Conservation (phyloP, 37 sponge, comb jelly and placozoan species). For the Corticium candelabrum region DNA sequence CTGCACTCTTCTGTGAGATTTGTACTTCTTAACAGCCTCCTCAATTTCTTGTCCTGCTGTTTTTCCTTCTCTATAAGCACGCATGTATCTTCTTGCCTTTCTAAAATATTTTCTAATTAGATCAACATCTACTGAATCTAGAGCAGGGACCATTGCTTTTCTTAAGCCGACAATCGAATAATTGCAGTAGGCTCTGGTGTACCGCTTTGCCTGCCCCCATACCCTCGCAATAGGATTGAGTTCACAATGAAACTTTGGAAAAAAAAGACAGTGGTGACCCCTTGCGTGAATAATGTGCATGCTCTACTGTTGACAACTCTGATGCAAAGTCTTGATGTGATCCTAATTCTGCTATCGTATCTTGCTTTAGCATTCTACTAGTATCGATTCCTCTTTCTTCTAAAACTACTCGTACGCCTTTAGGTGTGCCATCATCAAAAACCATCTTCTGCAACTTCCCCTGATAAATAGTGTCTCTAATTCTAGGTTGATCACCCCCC, state of each 20-base stretch:
- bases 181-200: constrained; percentile 27
- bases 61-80: constrained; percentile 20
- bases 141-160: constrained; percentile 22
- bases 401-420: constrained; percentile 19
- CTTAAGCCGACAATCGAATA: constrained; percentile 24
- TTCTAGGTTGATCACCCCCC: constrained; percentile 44
- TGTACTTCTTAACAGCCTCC: constrained; percentile 5
- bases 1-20: background rate
- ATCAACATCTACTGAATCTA: constrained; percentile 19
- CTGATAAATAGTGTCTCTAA: constrained; percentile 25
- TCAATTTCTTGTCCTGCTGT: constrained; percentile 2
- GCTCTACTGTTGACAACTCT: constrained; percentile 13
- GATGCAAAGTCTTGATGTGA: constrained; percentile 26
- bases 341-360: constrained; percentile 25
- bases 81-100: constrained; percentile 21
- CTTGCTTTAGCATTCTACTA: constrained; percentile 19
- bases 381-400: constrained; percentile 45
- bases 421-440: constrained; percentile 18
- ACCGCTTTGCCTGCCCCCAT: constrained; percentile 32
- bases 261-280: constrained; percentile 23
- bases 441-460: constrained; percentile 26
- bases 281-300: background rate
- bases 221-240: constrained; percentile 32
- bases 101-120: constrained; percentile 26
- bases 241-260: constrained; percentile 44